Conservation (phyloP, 2,888 invertebrate species). For the Anodontia alba region DNA sequence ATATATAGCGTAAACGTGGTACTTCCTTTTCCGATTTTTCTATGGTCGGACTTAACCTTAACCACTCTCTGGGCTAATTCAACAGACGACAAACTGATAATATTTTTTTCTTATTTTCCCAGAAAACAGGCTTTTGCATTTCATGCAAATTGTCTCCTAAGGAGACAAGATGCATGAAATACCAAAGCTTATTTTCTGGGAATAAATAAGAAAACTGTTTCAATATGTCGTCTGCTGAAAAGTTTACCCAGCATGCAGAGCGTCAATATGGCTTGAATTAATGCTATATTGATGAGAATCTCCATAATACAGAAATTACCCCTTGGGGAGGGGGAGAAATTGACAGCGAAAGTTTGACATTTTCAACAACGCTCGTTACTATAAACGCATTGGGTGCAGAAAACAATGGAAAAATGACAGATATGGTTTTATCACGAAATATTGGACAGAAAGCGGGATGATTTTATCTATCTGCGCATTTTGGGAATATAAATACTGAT, state of each 20-base stretch:
- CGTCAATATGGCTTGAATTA: conserved; percentile 1
- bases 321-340: conserved; percentile 2
- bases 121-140: too few species aligned
- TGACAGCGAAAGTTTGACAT: conserved; percentile 8
- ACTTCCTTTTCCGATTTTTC: not conserved
- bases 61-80: too few species aligned
- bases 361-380: conserved; percentile 9
- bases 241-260: too few species aligned
- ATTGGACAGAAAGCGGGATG: not conserved
- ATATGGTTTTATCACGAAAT: conserved; percentile 18
- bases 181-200: too few species aligned
- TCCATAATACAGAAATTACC: conserved; percentile 1
- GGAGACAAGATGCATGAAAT: too few species aligned
- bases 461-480: conserved; percentile 14
- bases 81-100: too few species aligned
- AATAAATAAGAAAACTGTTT: too few species aligned
- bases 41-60: conserved; percentile 1
- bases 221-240: too few species aligned
- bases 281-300: not conserved
- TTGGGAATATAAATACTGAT: conserved; percentile 17
- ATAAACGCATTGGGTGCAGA: conserved; percentile 1
- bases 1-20: too few species aligned
- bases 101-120: too few species aligned
- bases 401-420: conserved; percentile 16
- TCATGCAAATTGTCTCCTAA: too few species aligned